Conservation (phyloP, 2,797 vertebrate genomes). For the Phrynocephalus vlangalii region DNA sequence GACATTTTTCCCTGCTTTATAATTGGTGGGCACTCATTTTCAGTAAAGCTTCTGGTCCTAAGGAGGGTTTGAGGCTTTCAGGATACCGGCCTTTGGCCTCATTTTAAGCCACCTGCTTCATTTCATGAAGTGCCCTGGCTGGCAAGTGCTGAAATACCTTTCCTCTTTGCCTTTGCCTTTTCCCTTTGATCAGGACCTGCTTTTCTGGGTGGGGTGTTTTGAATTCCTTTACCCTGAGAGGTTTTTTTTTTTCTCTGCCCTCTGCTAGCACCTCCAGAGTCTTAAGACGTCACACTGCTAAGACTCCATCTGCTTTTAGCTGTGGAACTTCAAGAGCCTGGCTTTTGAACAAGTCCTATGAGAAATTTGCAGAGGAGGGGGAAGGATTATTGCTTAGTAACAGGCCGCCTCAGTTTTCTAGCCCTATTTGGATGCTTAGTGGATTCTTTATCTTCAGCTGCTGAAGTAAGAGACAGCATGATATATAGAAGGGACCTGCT, state of each 20-base stretch:
- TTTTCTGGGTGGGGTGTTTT: neutral
- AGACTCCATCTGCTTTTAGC: neutral
- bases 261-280: neutral
- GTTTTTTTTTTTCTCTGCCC: neutral
- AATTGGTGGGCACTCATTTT: no score
- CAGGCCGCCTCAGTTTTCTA: neutral
- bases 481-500: no score
- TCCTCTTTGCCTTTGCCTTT: neutral
- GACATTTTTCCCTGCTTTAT: neutral
- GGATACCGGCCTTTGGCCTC: neutral
- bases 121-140: neutral
- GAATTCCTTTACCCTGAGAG: neutral
- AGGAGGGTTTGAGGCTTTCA: no score
- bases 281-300: neutral
- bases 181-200: slow-evolving; percentile 22
- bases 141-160: neutral
- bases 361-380: no score
- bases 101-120: neutral
- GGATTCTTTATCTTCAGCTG: neutral
- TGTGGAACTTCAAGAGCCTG: no score
- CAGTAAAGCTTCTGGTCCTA: no score
- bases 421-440: neutral
- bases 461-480: neutral
- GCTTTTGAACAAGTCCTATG: neutral
- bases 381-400: no score